phyloP scores from a whole-genome alignment of 2,888 invertebrate species.

The Alsophila aescularia region DNA sequence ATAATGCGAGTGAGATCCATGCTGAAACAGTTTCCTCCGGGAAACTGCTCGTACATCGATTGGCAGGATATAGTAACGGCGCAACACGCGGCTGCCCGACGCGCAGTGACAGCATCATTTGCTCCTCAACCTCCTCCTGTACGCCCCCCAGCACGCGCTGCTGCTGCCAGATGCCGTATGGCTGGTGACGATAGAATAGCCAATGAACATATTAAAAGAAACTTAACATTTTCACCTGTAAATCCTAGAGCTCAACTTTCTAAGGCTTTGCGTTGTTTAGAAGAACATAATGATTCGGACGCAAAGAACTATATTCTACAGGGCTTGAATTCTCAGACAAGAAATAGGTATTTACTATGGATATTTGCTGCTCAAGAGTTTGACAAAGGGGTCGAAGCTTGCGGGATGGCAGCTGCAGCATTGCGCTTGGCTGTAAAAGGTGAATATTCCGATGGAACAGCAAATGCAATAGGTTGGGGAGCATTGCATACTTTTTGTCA shows the following conservation, averaged over 20 bases:
- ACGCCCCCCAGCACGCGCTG: constrained; percentile 47
- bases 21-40: constrained; percentile 69
- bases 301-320: constrained; percentile 58
- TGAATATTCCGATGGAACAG: constrained; percentile 66
- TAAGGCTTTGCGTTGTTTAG: constrained; percentile 65
- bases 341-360: constrained; percentile 72
- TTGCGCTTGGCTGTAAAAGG: constrained; percentile 71
- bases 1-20: constrained; percentile 65
- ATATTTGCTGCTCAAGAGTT: constrained; percentile 65
- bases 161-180: constrained; percentile 61
- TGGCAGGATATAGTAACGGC: constrained; percentile 71
- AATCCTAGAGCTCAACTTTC: constrained; percentile 63
- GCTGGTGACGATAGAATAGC: constrained; percentile 64
- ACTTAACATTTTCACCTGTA: constrained; percentile 46
- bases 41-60: constrained; percentile 58
- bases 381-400: constrained; percentile 51
- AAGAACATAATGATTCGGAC: constrained; percentile 55
- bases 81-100: constrained; percentile 70
- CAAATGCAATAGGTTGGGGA: constrained; percentile 74
- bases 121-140: constrained; percentile 64
- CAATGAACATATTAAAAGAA: constrained; percentile 51
- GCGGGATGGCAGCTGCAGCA: constrained; percentile 58
- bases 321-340: constrained; percentile 56
- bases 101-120: constrained; percentile 74
- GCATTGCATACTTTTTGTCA: constrained; percentile 70